phyloP scores from a whole-genome alignment of 1,140 invertebrate genomes.

The Oreohelix idahoensis region DNA sequence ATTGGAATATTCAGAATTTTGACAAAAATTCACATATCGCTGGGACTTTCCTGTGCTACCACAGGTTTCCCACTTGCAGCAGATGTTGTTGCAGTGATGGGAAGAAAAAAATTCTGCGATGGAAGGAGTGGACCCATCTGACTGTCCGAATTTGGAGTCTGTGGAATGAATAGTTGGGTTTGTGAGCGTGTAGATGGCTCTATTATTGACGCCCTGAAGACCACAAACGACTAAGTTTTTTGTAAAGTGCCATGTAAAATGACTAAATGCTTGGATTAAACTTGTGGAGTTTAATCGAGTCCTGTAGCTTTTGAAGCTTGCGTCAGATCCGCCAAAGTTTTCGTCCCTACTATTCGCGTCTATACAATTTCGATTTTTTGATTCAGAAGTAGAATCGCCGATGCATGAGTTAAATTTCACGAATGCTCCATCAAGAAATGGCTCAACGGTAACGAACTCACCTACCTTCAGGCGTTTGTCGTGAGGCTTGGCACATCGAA shows the following conservation, averaged over 20 bases:
- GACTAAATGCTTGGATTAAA: slow-evolving; percentile 47
- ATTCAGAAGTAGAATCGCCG: neutral
- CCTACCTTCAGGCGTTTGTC: slow-evolving; percentile 11
- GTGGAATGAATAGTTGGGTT: slow-evolving; percentile 47
- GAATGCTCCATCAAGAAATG: slow-evolving; percentile 7
- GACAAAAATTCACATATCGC: neutral
- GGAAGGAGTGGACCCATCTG: slow-evolving; percentile 31
- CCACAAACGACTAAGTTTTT: slow-evolving; percentile 41
- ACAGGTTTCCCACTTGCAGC: slow-evolving; percentile 31
- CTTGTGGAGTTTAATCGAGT: neutral
- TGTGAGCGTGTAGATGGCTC: slow-evolving; percentile 29
- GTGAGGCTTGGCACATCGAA: slow-evolving; percentile 16
- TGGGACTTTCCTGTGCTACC: neutral
- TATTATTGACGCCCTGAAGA: slow-evolving; percentile 43
- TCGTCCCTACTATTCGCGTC: neutral
- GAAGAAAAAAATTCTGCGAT: slow-evolving; percentile 44
- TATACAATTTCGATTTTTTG: neutral
- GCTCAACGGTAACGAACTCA: slow-evolving; percentile 25
- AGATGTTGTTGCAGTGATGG: slow-evolving; percentile 48
- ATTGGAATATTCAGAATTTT: slow-evolving; percentile 6
- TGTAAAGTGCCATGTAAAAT: slow-evolving; percentile 48
- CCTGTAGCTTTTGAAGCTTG: neutral
- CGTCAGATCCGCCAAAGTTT: neutral
- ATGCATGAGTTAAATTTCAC: neutral
- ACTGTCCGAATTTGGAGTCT: slow-evolving; percentile 28